Evolutionary conservation across 1,140 invertebrate species (phyloP).

Genomic region (Anagrus nilaparvatae): DNA sequence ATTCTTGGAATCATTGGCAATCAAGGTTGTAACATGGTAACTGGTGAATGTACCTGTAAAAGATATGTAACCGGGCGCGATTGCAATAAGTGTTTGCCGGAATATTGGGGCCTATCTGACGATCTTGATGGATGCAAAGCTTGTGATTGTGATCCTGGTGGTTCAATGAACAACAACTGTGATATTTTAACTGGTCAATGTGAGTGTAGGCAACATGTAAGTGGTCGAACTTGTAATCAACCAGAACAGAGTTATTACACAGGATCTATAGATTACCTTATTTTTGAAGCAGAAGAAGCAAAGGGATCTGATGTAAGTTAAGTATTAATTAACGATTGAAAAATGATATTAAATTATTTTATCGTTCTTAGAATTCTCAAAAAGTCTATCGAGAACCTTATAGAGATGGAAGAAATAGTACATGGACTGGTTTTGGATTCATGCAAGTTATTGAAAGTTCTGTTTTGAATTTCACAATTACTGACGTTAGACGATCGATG

Average conservation of each 20-base stretch:
- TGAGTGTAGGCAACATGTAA: slow-evolving; percentile 76
- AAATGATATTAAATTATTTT: slow-evolving; percentile 8
- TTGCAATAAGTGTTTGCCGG: slow-evolving; percentile 84
- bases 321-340: background rate
- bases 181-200: slow-evolving; percentile 87
- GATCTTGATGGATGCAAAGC: slow-evolving; percentile 83
- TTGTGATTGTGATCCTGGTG: slow-evolving; percentile 87
- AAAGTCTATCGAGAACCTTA: slow-evolving; percentile 75
- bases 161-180: slow-evolving; percentile 77
- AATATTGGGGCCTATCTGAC: slow-evolving; percentile 79
- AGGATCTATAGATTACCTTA: slow-evolving; percentile 69
- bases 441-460: slow-evolving; percentile 78
- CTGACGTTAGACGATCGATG: slow-evolving; percentile 73
- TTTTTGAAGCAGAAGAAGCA: slow-evolving; percentile 89
- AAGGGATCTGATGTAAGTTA: slow-evolving; percentile 36
- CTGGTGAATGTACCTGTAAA: slow-evolving; percentile 88
- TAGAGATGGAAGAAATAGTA: slow-evolving; percentile 59
- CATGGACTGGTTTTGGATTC: slow-evolving; percentile 91
- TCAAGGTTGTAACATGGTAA: slow-evolving; percentile 79
- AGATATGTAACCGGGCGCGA: slow-evolving; percentile 80
- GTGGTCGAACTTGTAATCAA: slow-evolving; percentile 76
- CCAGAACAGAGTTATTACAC: slow-evolving; percentile 86
- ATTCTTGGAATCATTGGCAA: slow-evolving; percentile 76
- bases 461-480: slow-evolving; percentile 72
- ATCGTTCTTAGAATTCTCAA: slow-evolving; percentile 58